Evolutionary conservation across 1,140 invertebrate genomes (phyloP).

Genomic region (Cydia amplana): DNA sequence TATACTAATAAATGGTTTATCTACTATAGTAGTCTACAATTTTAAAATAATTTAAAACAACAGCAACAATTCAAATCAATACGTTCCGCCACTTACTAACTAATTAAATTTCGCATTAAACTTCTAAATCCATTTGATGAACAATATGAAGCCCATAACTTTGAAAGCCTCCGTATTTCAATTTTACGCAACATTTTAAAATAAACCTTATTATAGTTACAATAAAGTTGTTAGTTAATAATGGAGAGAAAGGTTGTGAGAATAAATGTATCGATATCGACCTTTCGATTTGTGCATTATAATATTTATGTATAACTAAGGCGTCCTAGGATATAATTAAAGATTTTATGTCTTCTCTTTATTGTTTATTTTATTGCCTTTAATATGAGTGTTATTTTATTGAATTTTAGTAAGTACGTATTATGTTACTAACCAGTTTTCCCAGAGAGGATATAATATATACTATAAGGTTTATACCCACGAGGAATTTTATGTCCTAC

Average conservation of each 20-base stretch:
- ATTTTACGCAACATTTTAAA: background rate
- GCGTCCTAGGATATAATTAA: background rate
- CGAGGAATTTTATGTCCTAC: background rate
- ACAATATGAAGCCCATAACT: constrained; percentile 31
- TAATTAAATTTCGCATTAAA: constrained; percentile 50
- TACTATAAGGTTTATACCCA: background rate
- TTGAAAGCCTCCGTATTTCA: background rate
- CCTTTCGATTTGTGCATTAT: background rate
- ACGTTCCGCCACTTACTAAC: constrained; percentile 49
- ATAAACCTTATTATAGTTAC: background rate
- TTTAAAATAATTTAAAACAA: too few species aligned
- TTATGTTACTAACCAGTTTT: constrained; percentile 7
- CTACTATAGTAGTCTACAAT: too few species aligned
- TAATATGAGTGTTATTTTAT: background rate
- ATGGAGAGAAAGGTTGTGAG: background rate
- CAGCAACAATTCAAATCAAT: constrained; percentile 44
- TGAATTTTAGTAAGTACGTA: background rate
- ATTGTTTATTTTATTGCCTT: background rate
- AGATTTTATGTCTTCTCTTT: background rate
- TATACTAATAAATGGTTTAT: too few species aligned
- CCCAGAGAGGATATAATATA: background rate
- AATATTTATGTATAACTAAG: background rate
- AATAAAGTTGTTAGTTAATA: background rate
- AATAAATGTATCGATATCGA: background rate
- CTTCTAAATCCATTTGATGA: constrained; percentile 40